Conservation (phyloP, 1,140 invertebrate species). For the Drosophila parvula region DNA sequence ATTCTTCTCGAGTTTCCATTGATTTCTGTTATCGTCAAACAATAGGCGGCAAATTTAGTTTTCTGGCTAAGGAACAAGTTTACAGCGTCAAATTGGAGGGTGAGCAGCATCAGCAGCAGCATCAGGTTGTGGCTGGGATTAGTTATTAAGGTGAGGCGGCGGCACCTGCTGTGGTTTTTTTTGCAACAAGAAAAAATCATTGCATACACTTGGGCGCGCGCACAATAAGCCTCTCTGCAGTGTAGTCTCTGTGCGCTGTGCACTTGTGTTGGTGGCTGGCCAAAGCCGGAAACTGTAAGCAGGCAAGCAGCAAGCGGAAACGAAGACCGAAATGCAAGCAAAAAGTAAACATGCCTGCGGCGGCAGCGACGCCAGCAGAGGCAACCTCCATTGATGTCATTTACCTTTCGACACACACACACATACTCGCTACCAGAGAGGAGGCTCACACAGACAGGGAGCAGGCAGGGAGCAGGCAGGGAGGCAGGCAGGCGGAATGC, state of each 20-base stretch:
- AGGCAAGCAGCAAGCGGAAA: conserved; percentile 79
- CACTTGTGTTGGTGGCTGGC: conserved; percentile 41
- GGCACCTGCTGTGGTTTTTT: conserved; percentile 30
- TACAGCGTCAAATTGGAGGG: conserved; percentile 23
- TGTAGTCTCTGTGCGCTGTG: neutral
- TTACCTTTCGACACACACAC: conserved; percentile 70
- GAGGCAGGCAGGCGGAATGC: conserved; percentile 27
- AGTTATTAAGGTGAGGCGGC: conserved; percentile 67
- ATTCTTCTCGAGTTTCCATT: conserved; percentile 24
- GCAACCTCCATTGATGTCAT: conserved; percentile 81
- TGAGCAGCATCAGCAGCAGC: neutral
- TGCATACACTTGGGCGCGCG: conserved; percentile 75
- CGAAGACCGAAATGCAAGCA: conserved; percentile 72
- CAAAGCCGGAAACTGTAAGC: conserved; percentile 78
- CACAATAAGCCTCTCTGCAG: conserved; percentile 52
- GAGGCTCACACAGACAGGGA: conserved; percentile 17
- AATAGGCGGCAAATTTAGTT: conserved; percentile 63
- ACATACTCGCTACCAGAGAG: conserved; percentile 6
- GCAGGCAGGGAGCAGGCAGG: conserved; percentile 7
- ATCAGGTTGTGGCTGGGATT: conserved; percentile 52
- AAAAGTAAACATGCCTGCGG: conserved; percentile 64
- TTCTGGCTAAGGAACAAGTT: conserved; percentile 44
- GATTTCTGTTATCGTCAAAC: conserved; percentile 66
- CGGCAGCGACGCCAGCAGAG: conserved; percentile 42
- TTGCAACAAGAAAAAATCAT: conserved; percentile 31